Evolutionary conservation across 2,888 invertebrate species (phyloP).

Genomic region (Agrenia bidenticulata): DNA sequence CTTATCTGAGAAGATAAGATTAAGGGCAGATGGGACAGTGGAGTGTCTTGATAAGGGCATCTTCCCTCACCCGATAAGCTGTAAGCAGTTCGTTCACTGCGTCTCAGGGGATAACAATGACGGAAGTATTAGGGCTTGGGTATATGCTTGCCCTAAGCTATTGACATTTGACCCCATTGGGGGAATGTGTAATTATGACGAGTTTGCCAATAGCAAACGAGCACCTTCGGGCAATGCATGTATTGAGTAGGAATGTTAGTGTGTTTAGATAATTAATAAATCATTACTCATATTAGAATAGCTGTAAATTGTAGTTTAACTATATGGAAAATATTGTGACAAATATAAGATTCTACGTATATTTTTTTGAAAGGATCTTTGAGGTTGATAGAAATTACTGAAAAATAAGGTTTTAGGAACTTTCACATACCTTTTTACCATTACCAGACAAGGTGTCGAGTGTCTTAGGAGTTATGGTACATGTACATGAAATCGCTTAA

Average conservation of each 20-base stretch:
- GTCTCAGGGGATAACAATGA: conserved; percentile 74
- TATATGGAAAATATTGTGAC: too few relatives aligned
- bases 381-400: too few relatives aligned
- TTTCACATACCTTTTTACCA: too few relatives aligned
- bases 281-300: too few relatives aligned
- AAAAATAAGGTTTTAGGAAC: too few relatives aligned
- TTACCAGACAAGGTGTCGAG: too few relatives aligned
- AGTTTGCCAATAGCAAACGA: conserved; percentile 55
- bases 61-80: conserved; percentile 86
- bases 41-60: conserved; percentile 86
- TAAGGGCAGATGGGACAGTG: conserved; percentile 68
- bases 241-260: conserved; percentile 32
- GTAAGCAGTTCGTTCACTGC: conserved; percentile 88
- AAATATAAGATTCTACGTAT: too few relatives aligned
- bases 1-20: conserved; percentile 59
- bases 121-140: conserved; percentile 73
- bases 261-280: too few relatives aligned
- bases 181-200: conserved; percentile 78
- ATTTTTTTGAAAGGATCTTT: too few relatives aligned
- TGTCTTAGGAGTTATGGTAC: too few relatives aligned
- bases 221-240: conserved; percentile 41
- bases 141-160: conserved; percentile 82
- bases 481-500: too few relatives aligned
- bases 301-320: too few relatives aligned
- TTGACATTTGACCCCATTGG: conserved; percentile 86